Evolutionary conservation across 2,888 invertebrate genomes (phyloP).

Genomic region (Ophion ellenae): DNA sequence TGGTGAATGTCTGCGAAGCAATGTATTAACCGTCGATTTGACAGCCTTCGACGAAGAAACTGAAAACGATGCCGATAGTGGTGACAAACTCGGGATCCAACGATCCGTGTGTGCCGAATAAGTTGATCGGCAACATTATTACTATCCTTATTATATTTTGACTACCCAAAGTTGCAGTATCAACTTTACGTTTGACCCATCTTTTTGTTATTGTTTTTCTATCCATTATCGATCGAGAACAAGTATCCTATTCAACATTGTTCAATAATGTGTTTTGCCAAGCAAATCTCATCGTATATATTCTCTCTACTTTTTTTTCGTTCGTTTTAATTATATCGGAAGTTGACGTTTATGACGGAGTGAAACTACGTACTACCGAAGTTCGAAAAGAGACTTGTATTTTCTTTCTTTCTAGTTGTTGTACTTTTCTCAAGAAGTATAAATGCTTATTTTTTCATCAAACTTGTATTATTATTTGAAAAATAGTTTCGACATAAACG

Average conservation of each 20-base stretch:
- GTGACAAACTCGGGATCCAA: not conserved
- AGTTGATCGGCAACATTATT: not conserved
- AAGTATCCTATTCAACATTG: too few species aligned
- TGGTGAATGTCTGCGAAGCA: conserved; percentile 32
- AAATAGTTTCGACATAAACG: too few species aligned
- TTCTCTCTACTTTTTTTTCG: too few species aligned
- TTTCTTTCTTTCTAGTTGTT: not conserved
- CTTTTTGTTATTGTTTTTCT: not conserved
- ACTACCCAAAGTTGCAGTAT: not conserved
- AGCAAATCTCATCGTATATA: too few species aligned
- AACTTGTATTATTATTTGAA: too few species aligned
- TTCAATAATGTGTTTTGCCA: too few species aligned
- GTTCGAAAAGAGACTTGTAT: not conserved
- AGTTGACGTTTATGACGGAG: not conserved
- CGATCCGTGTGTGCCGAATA: not conserved
- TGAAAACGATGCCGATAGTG: not conserved
- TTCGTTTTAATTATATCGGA: too few species aligned
- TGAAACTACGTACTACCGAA: not conserved
- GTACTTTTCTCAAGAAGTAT: not conserved
- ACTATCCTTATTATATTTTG: not conserved
- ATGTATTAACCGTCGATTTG: conserved; percentile 15
- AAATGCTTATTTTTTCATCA: too few species aligned
- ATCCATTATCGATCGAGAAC: not conserved
- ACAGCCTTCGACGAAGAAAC: not conserved
- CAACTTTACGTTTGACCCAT: not conserved